Evolutionary conservation across 1,140 invertebrate genomes (phyloP).

Genomic region (Aricia agestis): DNA sequence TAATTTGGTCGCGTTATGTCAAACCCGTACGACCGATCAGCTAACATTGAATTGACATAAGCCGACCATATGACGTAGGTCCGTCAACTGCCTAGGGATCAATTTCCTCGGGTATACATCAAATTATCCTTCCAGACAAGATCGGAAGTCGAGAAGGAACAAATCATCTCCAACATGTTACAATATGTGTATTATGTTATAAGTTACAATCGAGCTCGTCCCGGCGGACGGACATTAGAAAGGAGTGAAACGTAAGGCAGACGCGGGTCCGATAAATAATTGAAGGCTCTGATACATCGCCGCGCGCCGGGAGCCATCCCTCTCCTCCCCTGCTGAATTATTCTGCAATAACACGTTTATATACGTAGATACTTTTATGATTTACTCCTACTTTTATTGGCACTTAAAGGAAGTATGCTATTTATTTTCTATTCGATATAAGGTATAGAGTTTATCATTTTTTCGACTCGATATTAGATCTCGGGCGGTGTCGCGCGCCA

Average conservation of each 20-base stretch:
- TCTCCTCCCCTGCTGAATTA: constrained; percentile 70
- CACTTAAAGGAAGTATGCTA: constrained; percentile 74
- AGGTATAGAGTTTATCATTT: constrained; percentile 69
- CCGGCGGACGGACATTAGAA: constrained; percentile 31
- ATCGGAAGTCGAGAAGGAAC: not conserved
- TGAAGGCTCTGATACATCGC: constrained; percentile 69
- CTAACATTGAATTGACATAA: too few relatives aligned
- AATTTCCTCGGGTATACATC: too few relatives aligned
- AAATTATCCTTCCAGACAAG: not conserved
- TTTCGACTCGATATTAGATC: constrained; percentile 52
- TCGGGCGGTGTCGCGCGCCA: constrained; percentile 48
- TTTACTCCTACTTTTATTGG: constrained; percentile 75
- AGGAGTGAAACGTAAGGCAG: constrained; percentile 74
- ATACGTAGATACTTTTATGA: constrained; percentile 75
- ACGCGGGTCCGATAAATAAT: constrained; percentile 74
- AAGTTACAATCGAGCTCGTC: not conserved
- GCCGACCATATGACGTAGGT: too few relatives aligned
- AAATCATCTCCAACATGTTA: not conserved
- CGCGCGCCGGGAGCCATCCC: constrained; percentile 64
- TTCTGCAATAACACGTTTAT: constrained; percentile 74
- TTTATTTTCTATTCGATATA: constrained; percentile 73
- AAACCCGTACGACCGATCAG: too few relatives aligned
- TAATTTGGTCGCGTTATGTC: too few relatives aligned
- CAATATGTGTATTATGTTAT: too few relatives aligned
- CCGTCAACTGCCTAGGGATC: too few relatives aligned